Conservation (phyloP, 2,113 vertebrate genomes). For the Psammodynastes pulverulentus region DNA sequence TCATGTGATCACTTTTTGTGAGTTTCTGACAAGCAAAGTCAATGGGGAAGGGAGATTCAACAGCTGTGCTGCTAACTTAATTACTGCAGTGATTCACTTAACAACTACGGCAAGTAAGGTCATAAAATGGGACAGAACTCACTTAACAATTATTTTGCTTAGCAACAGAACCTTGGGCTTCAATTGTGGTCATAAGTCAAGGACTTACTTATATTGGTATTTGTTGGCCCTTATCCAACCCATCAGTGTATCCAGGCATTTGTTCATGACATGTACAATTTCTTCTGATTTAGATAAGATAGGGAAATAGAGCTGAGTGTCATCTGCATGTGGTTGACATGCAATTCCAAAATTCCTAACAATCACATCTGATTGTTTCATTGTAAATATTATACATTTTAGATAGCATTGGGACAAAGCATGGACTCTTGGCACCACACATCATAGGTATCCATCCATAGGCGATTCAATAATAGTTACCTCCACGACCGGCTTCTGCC, state of each 20-base stretch:
- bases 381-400: background rate
- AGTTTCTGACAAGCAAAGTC: background rate
- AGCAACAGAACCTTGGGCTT: no score
- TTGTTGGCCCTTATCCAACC: background rate
- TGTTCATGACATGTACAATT: background rate
- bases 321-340: background rate
- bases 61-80: no score
- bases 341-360: background rate
- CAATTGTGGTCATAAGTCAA: no score
- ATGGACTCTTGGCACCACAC: background rate
- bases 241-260: background rate
- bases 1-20: background rate
- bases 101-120: no score
- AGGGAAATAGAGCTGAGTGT: background rate
- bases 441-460: background rate
- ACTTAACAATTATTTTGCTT: no score
- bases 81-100: no score
- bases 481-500: no score
- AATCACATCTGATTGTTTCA: background rate
- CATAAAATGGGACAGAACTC: no score
- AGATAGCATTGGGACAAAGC: background rate
- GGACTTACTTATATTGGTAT: background rate
- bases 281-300: background rate
- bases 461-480: background rate
- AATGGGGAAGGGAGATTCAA: background rate